Evolutionary conservation across 2,113 vertebrate species (phyloP).

Genomic region (Ceyx margarethae): DNA sequence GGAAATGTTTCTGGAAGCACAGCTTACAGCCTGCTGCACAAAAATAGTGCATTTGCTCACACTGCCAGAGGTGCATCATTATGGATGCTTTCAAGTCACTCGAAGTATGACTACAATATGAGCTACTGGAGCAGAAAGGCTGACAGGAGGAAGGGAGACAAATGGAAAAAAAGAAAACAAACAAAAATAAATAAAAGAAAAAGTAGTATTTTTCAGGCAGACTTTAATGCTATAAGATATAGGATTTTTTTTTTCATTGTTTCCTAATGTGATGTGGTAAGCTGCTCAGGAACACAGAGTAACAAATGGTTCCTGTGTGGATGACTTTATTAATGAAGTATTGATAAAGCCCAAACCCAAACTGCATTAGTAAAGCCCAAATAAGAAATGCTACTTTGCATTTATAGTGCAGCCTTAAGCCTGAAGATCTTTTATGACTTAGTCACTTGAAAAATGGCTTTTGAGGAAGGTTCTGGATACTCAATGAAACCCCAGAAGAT

Average conservation of each 20-base stretch:
- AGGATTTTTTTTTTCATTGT: not conserved
- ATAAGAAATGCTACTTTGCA: not conserved
- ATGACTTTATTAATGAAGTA: not conserved
- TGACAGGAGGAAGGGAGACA: not conserved
- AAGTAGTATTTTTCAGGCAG: not conserved
- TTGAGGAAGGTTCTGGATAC: constrained; percentile 41
- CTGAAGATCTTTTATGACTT: not conserved
- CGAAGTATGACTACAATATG: not conserved
- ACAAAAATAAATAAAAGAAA: no score
- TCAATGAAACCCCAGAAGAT: not conserved
- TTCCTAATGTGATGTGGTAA: not conserved
- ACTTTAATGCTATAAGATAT: not conserved
- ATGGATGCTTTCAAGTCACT: constrained; percentile 14
- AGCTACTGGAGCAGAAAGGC: constrained; percentile 39
- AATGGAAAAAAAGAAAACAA: not conserved
- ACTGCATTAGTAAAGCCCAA: not conserved
- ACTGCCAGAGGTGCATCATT: not conserved
- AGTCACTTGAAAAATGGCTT: constrained; percentile 21
- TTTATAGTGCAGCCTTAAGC: not conserved
- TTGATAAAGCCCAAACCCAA: not conserved
- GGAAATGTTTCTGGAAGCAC: not conserved
- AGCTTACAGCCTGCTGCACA: constrained; percentile 11
- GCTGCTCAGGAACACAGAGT: not conserved
- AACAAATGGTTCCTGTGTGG: not conserved
- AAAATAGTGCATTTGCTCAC: not conserved